These are phyloP conservation scores for Drosophila diplacantha DNA, from an alignment of 2,888 invertebrate genomes.

Conservation along the genomic window DNA sequence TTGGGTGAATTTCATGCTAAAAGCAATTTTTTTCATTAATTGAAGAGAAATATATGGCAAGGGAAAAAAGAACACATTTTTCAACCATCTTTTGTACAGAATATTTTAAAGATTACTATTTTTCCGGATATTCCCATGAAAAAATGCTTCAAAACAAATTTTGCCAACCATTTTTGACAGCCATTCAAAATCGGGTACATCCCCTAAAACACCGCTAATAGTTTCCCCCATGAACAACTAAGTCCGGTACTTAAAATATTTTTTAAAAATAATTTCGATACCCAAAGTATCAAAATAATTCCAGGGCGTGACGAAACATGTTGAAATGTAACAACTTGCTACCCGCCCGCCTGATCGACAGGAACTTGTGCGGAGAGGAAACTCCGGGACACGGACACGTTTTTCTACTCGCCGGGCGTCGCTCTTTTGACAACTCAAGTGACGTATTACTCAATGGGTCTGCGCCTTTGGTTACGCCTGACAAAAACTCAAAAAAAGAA, in stretches of 20 bases:
- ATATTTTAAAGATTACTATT: not conserved
- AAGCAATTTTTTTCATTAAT: not conserved
- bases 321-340: slow-evolving; percentile 55
- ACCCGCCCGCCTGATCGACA: slow-evolving; percentile 60
- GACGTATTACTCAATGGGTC: slow-evolving; percentile 58
- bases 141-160: not conserved
- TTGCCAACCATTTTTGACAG: slow-evolving; percentile 41
- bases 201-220: slow-evolving; percentile 3
- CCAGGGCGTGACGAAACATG: slow-evolving; percentile 65
- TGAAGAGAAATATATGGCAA: not conserved
- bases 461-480: slow-evolving; percentile 61
- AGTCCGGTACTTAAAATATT: slow-evolving; percentile 39
- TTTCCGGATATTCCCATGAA: slow-evolving; percentile 3
- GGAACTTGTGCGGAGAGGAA: slow-evolving; percentile 66
- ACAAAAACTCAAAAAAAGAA: slow-evolving; percentile 39
- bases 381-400: slow-evolving; percentile 44
- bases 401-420: slow-evolving; percentile 52
- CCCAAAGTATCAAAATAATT: slow-evolving; percentile 52
- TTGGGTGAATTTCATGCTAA: slow-evolving; percentile 21
- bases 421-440: slow-evolving; percentile 61
- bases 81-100: accelerated
- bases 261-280: slow-evolving; percentile 25
- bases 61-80: not conserved
- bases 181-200: slow-evolving; percentile 47
- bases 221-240: slow-evolving; percentile 25